Conservation (phyloP, 1,140 invertebrate genomes). For the Nixonia krombeini region DNA sequence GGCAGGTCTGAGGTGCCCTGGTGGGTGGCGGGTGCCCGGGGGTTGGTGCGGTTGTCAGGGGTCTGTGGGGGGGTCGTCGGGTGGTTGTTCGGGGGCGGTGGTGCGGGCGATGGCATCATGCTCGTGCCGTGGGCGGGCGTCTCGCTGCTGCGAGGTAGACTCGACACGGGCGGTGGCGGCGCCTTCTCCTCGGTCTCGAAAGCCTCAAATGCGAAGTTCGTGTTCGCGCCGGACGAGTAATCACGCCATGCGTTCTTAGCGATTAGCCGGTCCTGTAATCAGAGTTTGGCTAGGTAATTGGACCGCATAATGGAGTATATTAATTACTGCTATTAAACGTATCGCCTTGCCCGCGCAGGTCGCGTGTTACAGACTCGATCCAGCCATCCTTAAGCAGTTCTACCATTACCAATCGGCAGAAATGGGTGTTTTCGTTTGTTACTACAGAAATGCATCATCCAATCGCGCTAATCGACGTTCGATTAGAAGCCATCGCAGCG, state of each 20-base stretch:
- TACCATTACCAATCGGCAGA: constrained; percentile 21
- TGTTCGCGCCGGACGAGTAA: constrained; percentile 82
- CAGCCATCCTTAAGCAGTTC: constrained; percentile 20
- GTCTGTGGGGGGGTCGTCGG: constrained; percentile 10
- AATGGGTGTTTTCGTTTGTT: constrained; percentile 1
- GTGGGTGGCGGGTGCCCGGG: too few species aligned
- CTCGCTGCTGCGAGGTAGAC: constrained; percentile 67
- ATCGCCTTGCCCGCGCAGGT: constrained; percentile 20
- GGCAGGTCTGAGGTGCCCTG: too few species aligned
- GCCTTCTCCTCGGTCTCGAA: constrained; percentile 85
- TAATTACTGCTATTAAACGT: constrained; percentile 30
- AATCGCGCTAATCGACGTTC: too few species aligned
- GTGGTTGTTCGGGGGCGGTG: constrained; percentile 41
- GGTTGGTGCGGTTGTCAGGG: constrained; percentile 18
- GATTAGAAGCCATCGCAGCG: not conserved
- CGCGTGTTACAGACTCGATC: constrained; percentile 28
- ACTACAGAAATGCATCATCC: too few species aligned
- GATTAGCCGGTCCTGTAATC: constrained; percentile 82
- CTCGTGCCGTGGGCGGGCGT: constrained; percentile 51
- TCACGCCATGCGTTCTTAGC: constrained; percentile 89
- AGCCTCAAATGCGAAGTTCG: constrained; percentile 89
- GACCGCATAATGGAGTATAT: constrained; percentile 22
- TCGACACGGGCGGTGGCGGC: constrained; percentile 62
- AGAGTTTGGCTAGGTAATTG: constrained; percentile 36
- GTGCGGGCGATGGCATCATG: constrained; percentile 30